A percentile compares a stretch with the other conserved stretches of the same genome.
These are phyloP conservation scores for Sitta europaea DNA, from an alignment of 2,113 vertebrate genomes.

Conservation along the genomic window DNA sequence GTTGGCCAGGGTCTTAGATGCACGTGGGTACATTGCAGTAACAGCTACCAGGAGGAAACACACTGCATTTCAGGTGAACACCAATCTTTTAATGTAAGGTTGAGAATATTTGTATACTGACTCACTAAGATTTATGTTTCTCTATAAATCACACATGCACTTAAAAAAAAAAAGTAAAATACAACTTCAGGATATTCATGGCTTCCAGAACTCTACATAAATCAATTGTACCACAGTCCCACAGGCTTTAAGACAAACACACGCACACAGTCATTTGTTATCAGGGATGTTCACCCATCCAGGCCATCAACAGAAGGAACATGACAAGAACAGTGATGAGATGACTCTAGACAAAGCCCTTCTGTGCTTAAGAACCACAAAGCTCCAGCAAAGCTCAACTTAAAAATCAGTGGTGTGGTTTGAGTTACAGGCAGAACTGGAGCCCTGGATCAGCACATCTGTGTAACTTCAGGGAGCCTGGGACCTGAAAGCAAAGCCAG, in stretches of 20 bases:
- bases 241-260: constrained; percentile 43
- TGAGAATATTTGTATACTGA: constrained; percentile 52
- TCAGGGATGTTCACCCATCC: background rate
- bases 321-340: background rate
- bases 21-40: constrained; percentile 6
- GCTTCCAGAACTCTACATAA: constrained; percentile 64
- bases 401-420: background rate
- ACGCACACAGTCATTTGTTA: background rate
- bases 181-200: background rate
- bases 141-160: constrained; percentile 63
- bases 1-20: constrained; percentile 4
- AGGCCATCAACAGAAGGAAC: background rate
- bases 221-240: constrained; percentile 44
- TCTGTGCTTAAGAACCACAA: background rate
- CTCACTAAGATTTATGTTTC: constrained; percentile 65
- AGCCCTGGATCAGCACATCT: background rate
- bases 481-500: background rate
- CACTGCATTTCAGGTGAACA: constrained; percentile 41
- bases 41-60: constrained; percentile 21
- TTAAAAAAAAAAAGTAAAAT: constrained; percentile 13
- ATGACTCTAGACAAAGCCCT: background rate
- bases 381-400: background rate
- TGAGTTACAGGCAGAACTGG: background rate
- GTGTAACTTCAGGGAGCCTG: background rate
- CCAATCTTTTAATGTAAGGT: constrained; percentile 35